A percentile compares a stretch with the other conserved stretches of the same genome.
These are phyloP conservation scores for Polypterus bichir DNA, from an alignment of 2,113 vertebrate genomes.

Conservation along the genomic window DNA sequence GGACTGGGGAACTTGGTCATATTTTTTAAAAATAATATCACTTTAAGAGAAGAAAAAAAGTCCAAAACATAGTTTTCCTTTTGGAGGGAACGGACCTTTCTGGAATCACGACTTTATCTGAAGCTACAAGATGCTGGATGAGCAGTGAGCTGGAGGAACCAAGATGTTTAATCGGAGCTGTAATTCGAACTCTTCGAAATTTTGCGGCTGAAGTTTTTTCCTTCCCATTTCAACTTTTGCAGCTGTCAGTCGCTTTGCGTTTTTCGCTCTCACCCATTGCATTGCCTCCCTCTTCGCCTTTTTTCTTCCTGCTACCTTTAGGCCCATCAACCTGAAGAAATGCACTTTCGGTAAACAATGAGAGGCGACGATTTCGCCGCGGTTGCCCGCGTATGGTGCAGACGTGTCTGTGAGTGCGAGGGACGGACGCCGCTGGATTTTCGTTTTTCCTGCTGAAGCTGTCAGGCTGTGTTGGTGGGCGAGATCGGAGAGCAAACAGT, in stretches of 20 bases:
- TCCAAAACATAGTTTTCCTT: too few species aligned
- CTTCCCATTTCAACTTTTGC: constrained; percentile 50
- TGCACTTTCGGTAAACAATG: background rate
- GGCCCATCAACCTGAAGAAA: constrained; percentile 26
- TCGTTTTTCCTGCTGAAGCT: constrained; percentile 11
- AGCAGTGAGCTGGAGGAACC: background rate
- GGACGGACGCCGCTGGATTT: constrained; percentile 24
- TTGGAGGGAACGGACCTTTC: too few species aligned
- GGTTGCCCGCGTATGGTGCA: too few species aligned
- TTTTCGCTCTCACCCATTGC: constrained; percentile 12
- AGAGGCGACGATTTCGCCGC: too few species aligned
- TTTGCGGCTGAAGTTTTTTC: constrained; percentile 53
- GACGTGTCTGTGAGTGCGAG: too few species aligned
- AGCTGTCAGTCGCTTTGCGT: constrained; percentile 50
- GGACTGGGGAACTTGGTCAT: constrained; percentile 43
- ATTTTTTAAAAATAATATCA: constrained; percentile 27
- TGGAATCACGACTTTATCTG: too few species aligned
- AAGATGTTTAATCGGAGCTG: constrained; percentile 27
- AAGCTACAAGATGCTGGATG: too few species aligned
- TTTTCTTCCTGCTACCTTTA: constrained; percentile 5
- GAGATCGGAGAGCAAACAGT: constrained; percentile 19
- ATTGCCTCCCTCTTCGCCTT: too few species aligned
- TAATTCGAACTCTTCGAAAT: constrained; percentile 39
- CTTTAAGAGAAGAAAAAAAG: background rate
- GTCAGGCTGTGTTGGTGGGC: constrained; percentile 11